Evolutionary conservation across 30 jellyfish, hydroid and myxozoan genomes (phyloP), one percentile per base, ranked within the genome.

Genomic region (Catostylus mosaicus): DNA sequence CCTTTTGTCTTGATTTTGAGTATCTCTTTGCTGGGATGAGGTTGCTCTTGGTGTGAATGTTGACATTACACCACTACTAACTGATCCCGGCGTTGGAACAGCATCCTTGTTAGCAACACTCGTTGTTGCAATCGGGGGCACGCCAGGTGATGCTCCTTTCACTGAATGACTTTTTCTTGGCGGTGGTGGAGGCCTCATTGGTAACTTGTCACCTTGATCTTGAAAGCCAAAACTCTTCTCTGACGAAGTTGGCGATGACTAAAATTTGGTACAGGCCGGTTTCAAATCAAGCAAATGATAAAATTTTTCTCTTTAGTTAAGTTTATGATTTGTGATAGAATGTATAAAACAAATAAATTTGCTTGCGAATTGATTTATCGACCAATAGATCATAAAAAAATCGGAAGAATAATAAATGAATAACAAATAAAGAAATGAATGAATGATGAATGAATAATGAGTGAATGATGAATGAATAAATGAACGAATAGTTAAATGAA

Each of bases 31-130:
- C 56, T 65, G 76, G 75, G 46, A 3, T 23, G 87, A 9, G 16
- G 37, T 48, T 47, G 96, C 30, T 30, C 74, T 90, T 30, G 97
- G 88, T 4, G 96, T 93, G 52, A 84, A 90, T 3, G 96, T 52
- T 22, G 95, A 60, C 66, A 66, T 52, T 26, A 61, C 71, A 33
- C 75, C 75, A 2, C 74, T 24, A 45, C 83, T 40, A 23, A 51
- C 88, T 12, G 84, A 50, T n/a, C 91, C 84, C 3, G 89, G 89
- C 0, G 46, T 24, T 33, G 26, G 30, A 16, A 46, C 82, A 34
- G 60, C 36, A 30, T 43, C 71, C 34, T 75, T 56, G 52, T 33
- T 54, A 27, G 43, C 36, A 8, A 70, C 30, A 20, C 67, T 35
- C 8, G 27, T 71, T 20, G 85, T 27, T 34, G 70, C 65, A 24